phyloP scores from a whole-genome alignment of 1,140 invertebrate genomes.

The Pseudomyrmex flavicornis region DNA sequence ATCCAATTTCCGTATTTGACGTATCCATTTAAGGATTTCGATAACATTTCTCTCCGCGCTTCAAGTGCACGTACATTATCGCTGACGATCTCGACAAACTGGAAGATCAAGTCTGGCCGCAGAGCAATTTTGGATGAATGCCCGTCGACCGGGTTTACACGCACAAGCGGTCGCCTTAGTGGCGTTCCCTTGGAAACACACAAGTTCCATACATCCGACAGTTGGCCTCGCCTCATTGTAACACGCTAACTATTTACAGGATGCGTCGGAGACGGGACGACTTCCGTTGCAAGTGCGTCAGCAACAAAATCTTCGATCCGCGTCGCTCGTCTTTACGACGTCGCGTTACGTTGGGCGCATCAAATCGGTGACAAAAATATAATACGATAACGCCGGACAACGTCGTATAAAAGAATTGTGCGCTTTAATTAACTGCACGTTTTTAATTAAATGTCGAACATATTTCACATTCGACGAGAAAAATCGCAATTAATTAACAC shows the following conservation, averaged over 20 bases:
- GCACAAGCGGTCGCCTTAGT: conserved; percentile 61
- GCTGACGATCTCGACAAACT: conserved; percentile 6
- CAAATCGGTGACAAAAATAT: not conserved
- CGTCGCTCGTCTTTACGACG: conserved; percentile 42
- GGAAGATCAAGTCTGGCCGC: conserved; percentile 62
- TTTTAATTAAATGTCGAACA: conserved; percentile 29
- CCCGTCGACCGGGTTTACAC: conserved; percentile 49
- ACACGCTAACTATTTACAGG: conserved; percentile 35
- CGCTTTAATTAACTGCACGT: not conserved
- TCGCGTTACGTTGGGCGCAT: conserved; percentile 28
- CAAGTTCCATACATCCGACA: conserved; percentile 13
- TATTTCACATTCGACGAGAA: no score
- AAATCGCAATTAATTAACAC: conserved; percentile 35
- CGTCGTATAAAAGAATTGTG: no score
- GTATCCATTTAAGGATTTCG: not conserved
- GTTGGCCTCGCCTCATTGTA: conserved; percentile 11
- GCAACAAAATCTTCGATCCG: conserved; percentile 41
- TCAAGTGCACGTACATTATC: conserved; percentile 1
- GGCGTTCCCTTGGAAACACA: conserved; percentile 56
- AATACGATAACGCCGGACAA: not conserved
- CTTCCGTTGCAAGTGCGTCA: conserved; percentile 53
- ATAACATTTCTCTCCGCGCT: not conserved
- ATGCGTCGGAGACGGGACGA: conserved; percentile 38
- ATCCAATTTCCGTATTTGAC: not conserved
- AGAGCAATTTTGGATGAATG: conserved; percentile 67